A percentile compares a stretch with the other conserved stretches of the same genome.
Conservation (phyloP, 2,888 invertebrate species). For the Amphipoea oculea region DNA sequence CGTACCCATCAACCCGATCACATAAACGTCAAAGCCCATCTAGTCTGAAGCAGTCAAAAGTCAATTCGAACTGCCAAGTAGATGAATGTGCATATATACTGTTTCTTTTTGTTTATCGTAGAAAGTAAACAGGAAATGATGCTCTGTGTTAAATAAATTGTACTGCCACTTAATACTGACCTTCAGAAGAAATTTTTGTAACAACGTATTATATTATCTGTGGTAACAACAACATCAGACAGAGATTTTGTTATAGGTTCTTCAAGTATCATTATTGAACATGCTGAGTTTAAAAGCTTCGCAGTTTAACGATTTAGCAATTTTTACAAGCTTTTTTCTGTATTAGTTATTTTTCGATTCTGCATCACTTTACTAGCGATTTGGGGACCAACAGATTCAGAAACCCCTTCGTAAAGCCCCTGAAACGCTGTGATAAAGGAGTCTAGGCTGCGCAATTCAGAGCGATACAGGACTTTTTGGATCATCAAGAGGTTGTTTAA, state of each 20-base stretch:
- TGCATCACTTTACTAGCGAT: not conserved
- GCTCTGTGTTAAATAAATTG: constrained; percentile 16
- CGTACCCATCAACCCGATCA: constrained; percentile 31
- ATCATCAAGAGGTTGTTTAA: not conserved
- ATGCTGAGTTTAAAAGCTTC: not conserved
- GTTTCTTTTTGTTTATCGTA: constrained; percentile 34
- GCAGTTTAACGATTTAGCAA: not conserved
- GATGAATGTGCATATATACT: constrained; percentile 20
- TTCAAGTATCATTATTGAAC: not conserved
- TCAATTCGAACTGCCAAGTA: constrained; percentile 33
- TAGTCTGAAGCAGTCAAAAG: constrained; percentile 34
- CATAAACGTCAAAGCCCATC: constrained; percentile 39
- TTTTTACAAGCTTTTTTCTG: not conserved
- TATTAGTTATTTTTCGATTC: not conserved
- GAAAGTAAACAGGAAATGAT: constrained; percentile 16
- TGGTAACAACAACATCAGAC: not conserved
- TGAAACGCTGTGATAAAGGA: not conserved
- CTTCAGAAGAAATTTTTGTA: constrained; percentile 1
- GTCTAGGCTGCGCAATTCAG: not conserved
- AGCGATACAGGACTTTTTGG: not conserved
- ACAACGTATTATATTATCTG: not conserved
- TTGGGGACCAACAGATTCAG: not conserved
- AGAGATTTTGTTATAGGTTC: not conserved
- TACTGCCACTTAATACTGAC: constrained; percentile 18
- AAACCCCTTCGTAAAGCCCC: no score